These are phyloP conservation scores for Xanthorhoe spadicearia DNA, from an alignment of 2,888 invertebrate species.

Conservation along the genomic window DNA sequence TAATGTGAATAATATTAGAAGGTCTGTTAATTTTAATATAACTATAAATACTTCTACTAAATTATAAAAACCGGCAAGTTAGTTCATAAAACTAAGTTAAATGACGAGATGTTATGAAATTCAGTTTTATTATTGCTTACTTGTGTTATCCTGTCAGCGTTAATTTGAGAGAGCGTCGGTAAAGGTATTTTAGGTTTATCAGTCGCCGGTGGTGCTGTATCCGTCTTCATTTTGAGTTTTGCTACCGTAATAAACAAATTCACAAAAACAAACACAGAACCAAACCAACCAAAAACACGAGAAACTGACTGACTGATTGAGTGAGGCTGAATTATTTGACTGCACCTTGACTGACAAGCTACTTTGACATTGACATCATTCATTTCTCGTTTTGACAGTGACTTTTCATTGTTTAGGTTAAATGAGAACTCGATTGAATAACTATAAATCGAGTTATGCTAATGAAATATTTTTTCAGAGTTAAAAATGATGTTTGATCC, in stretches of 20 bases:
- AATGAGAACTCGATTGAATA: no score
- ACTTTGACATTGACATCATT: constrained; percentile 5
- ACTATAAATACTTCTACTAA: neutral
- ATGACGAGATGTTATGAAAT: constrained; percentile 48
- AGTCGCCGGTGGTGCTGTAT: constrained; percentile 54
- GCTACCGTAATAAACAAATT: constrained; percentile 25
- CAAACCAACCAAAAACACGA: constrained; percentile 21
- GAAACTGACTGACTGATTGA: neutral
- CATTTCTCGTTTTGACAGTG: neutral
- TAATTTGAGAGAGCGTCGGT: constrained; percentile 95
- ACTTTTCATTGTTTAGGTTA: no score
- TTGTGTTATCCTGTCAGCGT: constrained; percentile 94
- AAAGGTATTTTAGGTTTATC: constrained; percentile 85
- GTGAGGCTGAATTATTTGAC: neutral
- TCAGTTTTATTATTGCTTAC: constrained; percentile 80
- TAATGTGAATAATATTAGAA: neutral
- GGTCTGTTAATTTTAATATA: neutral
- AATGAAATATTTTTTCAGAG: constrained; percentile 9
- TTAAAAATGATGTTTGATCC: constrained; percentile 77
- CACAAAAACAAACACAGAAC: constrained; percentile 26
- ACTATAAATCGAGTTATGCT: neutral
- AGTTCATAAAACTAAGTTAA: constrained; percentile 6
- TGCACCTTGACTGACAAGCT: neutral
- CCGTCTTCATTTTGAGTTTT: constrained; percentile 66
- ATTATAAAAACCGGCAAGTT: constrained; percentile 12